Percentiles rank a stretch among this genome's conserved stretches.
Conservation (phyloP, 2,113 vertebrate genomes). For the Glaucidium brasilianum region DNA sequence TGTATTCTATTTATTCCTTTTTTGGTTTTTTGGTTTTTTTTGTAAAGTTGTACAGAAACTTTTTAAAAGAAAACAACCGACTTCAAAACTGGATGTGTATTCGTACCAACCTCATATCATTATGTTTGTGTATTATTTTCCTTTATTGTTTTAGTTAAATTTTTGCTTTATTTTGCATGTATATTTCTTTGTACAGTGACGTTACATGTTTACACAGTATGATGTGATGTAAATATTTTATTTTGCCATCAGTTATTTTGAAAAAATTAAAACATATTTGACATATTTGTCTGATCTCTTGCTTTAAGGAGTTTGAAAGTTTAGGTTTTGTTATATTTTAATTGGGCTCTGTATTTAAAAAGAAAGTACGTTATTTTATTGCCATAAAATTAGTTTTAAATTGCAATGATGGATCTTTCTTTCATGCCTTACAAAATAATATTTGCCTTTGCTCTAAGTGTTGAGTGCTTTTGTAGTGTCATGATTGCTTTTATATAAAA, state of each 20-base stretch:
- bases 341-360: background rate
- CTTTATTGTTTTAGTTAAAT: constrained; percentile 84
- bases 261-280: constrained; percentile 93
- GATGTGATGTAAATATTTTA: constrained; percentile 95
- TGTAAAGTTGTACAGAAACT: constrained; percentile 95
- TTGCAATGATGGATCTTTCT: constrained; percentile 23
- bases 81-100: constrained; percentile 86
- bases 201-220: constrained; percentile 90
- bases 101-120: constrained; percentile 80
- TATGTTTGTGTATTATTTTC: constrained; percentile 77
- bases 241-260: constrained; percentile 95
- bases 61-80: constrained; percentile 74
- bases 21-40: constrained; percentile 61
- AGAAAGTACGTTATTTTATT: background rate
- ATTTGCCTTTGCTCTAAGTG: constrained; percentile 38
- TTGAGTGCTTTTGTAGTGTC: constrained; percentile 28
- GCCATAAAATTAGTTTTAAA: background rate
- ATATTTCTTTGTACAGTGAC: constrained; percentile 96
- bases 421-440: constrained; percentile 47
- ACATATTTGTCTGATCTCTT: constrained; percentile 79
- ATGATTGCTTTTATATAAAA: constrained; percentile 45
- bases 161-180: constrained; percentile 95
- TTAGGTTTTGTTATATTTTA: constrained; percentile 29
- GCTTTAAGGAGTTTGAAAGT: constrained; percentile 15
- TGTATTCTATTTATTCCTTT: constrained; percentile 80